Evolutionary conservation across 1,140 invertebrate genomes (phyloP).

Genomic region (Himalopsyche phryganea): DNA sequence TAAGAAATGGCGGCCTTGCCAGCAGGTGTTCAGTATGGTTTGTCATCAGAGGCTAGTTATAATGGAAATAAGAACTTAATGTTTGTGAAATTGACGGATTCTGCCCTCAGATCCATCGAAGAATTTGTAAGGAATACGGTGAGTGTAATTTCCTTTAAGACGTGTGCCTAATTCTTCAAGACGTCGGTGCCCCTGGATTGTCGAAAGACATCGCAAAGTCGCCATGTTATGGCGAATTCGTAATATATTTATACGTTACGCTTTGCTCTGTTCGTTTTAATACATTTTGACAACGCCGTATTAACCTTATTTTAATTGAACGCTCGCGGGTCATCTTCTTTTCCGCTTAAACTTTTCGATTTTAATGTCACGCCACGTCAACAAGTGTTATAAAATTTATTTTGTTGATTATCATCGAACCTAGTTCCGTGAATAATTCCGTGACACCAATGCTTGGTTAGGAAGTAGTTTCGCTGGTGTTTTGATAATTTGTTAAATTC

Average conservation of each 20-base stretch:
- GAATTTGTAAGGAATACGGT: constrained; percentile 83
- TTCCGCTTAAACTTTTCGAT: constrained; percentile 3
- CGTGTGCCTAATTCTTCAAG: background rate
- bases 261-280: constrained; percentile 11
- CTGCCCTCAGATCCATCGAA: constrained; percentile 84
- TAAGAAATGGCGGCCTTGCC: constrained; percentile 88
- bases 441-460: no score
- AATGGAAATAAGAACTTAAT: constrained; percentile 85
- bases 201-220: constrained; percentile 16
- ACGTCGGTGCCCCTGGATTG: constrained; percentile 11
- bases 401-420: no score
- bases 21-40: constrained; percentile 92
- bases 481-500: no score
- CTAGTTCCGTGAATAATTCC: no score
- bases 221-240: constrained; percentile 26
- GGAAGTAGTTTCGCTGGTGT: no score
- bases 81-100: constrained; percentile 93
- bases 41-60: constrained; percentile 83
- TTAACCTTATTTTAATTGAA: background rate
- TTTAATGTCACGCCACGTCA: constrained; percentile 21
- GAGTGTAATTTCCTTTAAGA: constrained; percentile 47
- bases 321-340: background rate
- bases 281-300: constrained; percentile 4
- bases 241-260: constrained; percentile 11
- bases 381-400: constrained; percentile 13